These are phyloP conservation scores for Gymnobelideus leadbeateri DNA, from an alignment of 2,113 vertebrate genomes.

Conservation along the genomic window DNA sequence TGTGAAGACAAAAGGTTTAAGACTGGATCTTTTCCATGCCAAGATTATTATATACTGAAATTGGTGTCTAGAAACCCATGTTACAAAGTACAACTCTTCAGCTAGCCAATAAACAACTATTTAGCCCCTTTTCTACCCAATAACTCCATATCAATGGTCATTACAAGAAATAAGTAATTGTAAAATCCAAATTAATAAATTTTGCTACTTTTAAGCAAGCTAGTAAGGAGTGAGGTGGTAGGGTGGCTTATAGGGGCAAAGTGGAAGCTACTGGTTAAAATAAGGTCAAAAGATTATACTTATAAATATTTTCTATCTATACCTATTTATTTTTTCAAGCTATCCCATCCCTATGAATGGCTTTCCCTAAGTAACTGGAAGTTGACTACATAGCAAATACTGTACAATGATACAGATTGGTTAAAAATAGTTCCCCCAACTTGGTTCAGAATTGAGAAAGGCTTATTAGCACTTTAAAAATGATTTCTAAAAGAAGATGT, in stretches of 20 bases:
- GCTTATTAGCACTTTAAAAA: constrained; percentile 2
- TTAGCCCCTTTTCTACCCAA: not conserved
- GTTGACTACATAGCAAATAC: not conserved
- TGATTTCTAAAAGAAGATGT: not conserved
- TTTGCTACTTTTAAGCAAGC: not conserved
- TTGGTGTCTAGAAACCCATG: not conserved
- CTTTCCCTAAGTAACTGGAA: not conserved
- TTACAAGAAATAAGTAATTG: not conserved
- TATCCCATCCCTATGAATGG: not conserved
- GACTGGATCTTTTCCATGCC: not conserved
- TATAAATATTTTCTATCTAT: not conserved
- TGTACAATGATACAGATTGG: not conserved
- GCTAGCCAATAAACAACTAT: not conserved
- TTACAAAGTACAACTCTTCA: not conserved
- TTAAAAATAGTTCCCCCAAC: not conserved
- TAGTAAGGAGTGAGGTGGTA: not conserved
- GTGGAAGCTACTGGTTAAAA: not conserved
- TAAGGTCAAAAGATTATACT: not conserved
- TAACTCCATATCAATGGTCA: not conserved
- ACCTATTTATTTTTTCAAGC: not conserved
- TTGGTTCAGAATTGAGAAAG: not conserved
- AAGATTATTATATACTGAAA: not conserved
- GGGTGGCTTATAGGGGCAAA: not conserved
- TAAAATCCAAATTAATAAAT: not conserved
- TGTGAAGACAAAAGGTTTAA: not conserved